Base-by-base conservation (phyloP, 2,797 vertebrate genomes). In the Bovichtus variegatus region DNA sequence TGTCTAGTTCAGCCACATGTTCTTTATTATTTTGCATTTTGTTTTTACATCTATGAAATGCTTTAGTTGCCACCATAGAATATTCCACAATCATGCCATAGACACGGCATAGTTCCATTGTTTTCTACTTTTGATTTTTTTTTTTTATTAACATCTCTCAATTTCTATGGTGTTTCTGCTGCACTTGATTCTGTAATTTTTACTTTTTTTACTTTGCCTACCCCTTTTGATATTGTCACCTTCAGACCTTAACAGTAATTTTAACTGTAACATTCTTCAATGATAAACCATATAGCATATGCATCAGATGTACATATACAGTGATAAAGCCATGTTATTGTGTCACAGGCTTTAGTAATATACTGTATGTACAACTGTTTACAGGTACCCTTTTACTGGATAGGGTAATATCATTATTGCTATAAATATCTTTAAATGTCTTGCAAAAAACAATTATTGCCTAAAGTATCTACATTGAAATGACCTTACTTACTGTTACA, bases 381-480 rank as follows among this genome's bases (percentile, higher is more conserved):
- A 51, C 15, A 25, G 18, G 31, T 9, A 62, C 3, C 1, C 29
- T 25, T 57, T 41, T 15, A 11, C 25, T 49, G 29, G n/a, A 41
- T 11, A 40, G 25, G 1, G 10, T 36, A 18, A 49, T n/a, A 41
- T 65, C 7, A 38, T 54, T 21, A 16, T 25, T 9, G 11, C 2
- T 1, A 18, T 3, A 12, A 25, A 61, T 10, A 44, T 15, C 25
- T 59, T 59, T n/a, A 55, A 36, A 57, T 36, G 19, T 57, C 29
- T 57, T 13, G 15, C 11, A 53, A 54, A 70, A 71, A 49, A n/a
- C 8, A 43, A 13, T 31, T 36, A 65, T 59, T 31, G 23, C 67
- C 31, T 51, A n/a, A 41, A 51, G 44, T 38, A 40, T 6, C 10
- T 40, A 12, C 6, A 60, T 1, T 66, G 11, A 43, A 55, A n/a